These are phyloP conservation scores for Lycodopsis pacificus DNA, from an alignment of 2,797 vertebrate genomes.

Conservation along the genomic window DNA sequence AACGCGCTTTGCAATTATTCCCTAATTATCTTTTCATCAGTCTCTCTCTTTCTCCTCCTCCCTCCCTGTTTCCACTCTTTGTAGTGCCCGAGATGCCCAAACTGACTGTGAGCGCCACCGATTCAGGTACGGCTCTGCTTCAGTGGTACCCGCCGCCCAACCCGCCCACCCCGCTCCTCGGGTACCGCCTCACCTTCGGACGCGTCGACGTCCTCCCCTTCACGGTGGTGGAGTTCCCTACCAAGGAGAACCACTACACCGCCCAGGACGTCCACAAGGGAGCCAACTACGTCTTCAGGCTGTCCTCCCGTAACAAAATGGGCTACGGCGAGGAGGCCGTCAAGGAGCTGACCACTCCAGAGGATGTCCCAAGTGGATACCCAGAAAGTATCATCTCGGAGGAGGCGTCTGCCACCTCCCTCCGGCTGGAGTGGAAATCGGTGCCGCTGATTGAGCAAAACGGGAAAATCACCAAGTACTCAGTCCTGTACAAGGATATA, in stretches of 20 bases:
- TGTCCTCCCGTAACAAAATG: constrained; percentile 94
- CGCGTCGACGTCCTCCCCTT: constrained; percentile 88
- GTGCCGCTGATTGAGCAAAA: constrained; percentile 91
- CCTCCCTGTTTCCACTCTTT: constrained; percentile 58
- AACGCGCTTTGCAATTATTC: constrained; percentile 56
- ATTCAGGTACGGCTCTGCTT: constrained; percentile 90
- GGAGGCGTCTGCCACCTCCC: constrained; percentile 86
- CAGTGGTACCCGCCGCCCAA: constrained; percentile 92
- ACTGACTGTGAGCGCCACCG: constrained; percentile 89
- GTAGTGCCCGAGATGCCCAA: constrained; percentile 93
- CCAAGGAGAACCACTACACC: constrained; percentile 90
- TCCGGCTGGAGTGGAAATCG: constrained; percentile 90
- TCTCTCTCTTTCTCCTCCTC: constrained; percentile 4
- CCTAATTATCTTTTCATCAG: constrained; percentile 57
- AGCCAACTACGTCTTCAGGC: constrained; percentile 91
- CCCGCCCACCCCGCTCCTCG: constrained; percentile 91
- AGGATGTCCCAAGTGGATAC: constrained; percentile 90
- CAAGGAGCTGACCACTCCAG: constrained; percentile 90
- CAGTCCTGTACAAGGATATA: constrained; percentile 92
- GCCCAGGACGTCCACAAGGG: constrained; percentile 93
- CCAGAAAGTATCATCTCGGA: constrained; percentile 89
- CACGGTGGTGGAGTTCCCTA: constrained; percentile 90
- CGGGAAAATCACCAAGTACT: constrained; percentile 90
- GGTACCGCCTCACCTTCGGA: constrained; percentile 94
- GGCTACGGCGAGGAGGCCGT: constrained; percentile 94